Conservation (phyloP, 2,888 invertebrate species). For the Thymelicus lineola region DNA sequence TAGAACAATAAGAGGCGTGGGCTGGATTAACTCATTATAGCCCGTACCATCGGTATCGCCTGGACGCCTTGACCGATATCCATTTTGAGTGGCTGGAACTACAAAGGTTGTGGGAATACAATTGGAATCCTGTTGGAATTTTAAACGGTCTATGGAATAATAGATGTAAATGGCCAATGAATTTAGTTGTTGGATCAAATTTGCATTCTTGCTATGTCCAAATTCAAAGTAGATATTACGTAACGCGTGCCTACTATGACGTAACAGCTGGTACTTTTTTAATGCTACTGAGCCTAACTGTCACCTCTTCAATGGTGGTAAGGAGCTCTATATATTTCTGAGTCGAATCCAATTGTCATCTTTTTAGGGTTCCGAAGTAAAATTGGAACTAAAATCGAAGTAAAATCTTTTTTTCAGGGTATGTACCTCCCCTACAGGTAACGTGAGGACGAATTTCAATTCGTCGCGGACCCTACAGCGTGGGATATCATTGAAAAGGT, state of each 20-base stretch:
- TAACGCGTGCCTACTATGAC: not conserved
- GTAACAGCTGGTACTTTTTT: too few relatives aligned
- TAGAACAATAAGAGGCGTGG: constrained; percentile 82
- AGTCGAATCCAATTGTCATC: too few relatives aligned
- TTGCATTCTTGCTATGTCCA: not conserved
- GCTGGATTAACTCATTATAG: constrained; percentile 76
- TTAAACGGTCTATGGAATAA: constrained; percentile 33
- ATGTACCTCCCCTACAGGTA: too few relatives aligned
- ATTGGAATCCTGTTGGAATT: constrained; percentile 38
- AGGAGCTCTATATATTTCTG: too few relatives aligned
- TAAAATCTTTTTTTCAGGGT: too few relatives aligned
- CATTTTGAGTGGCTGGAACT: constrained; percentile 57
- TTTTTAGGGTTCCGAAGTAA: too few relatives aligned
- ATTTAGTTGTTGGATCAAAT: constrained; percentile 11
- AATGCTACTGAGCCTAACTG: too few relatives aligned
- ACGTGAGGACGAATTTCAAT: too few relatives aligned
- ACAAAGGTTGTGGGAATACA: constrained; percentile 51
- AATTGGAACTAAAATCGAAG: too few relatives aligned
- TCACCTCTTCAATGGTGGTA: too few relatives aligned
- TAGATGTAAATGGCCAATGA: constrained; percentile 19
- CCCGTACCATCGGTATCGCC: constrained; percentile 61
- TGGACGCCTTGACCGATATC: constrained; percentile 83
- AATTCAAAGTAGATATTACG: not conserved
- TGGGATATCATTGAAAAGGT: too few relatives aligned
- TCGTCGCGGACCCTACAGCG: too few relatives aligned